Evolutionary conservation across 2,113 vertebrate species (phyloP).

Genomic region (Apodemus speciosus): DNA sequence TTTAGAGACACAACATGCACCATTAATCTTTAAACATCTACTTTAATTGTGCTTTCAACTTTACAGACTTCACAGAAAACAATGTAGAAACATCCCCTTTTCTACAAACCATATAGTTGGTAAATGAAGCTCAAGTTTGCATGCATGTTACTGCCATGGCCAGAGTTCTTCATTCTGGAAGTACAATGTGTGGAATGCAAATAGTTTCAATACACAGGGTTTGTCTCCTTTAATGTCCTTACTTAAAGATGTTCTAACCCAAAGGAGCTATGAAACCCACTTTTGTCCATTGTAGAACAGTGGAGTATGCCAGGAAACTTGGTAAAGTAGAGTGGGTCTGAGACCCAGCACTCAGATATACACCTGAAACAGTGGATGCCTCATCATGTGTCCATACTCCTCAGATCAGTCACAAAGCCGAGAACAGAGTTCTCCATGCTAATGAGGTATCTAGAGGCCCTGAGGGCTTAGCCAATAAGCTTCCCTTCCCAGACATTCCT

Average conservation of each 20-base stretch:
- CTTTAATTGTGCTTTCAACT: conserved; percentile 71
- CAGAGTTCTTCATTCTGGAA: conserved; percentile 38
- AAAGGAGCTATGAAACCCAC: conserved; percentile 4
- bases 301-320: too few relatives aligned
- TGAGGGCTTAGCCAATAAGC: too few relatives aligned
- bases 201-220: neutral
- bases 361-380: too few relatives aligned
- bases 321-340: too few relatives aligned
- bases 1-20: conserved; percentile 43
- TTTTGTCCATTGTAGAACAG: neutral
- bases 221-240: conserved; percentile 32
- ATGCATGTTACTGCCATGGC: neutral
- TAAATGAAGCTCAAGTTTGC: conserved; percentile 46
- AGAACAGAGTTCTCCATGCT: too few relatives aligned
- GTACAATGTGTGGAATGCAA: neutral
- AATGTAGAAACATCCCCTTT: conserved; percentile 43
- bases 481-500: too few relatives aligned
- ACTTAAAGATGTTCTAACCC: neutral
- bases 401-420: too few relatives aligned
- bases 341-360: too few relatives aligned
- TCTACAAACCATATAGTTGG: conserved; percentile 61
- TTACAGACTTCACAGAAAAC: conserved; percentile 64
- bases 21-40: conserved; percentile 69
- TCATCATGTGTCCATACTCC: too few relatives aligned
- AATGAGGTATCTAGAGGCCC: too few relatives aligned